These are phyloP conservation scores for Eucidaris tribuloides DNA, from an alignment of 35 echinoderm and acorn worm genomes.

Conservation along the genomic window DNA sequence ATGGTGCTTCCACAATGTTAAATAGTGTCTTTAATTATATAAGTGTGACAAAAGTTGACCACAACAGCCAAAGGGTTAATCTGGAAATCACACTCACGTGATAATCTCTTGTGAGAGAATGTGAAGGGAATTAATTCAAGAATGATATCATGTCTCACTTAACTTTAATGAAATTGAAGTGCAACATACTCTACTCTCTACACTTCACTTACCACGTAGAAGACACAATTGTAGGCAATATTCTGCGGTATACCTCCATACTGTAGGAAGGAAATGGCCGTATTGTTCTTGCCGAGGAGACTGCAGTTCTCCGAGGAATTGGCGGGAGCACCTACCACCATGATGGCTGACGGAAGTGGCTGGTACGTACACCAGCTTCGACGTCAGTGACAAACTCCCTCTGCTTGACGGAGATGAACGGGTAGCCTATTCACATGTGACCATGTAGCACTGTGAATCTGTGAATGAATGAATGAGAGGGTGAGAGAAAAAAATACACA, in stretches of 20 bases:
- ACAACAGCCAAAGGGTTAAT: neutral
- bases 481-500: no score
- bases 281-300: constrained; percentile 53
- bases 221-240: constrained; percentile 57
- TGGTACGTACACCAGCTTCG: no score
- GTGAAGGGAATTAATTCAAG: neutral
- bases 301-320: constrained; percentile 39
- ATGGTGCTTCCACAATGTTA: no score
- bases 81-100: neutral
- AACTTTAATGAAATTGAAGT: neutral
- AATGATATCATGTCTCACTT: neutral
- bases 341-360: no score
- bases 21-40: no score
- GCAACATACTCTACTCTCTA: neutral
- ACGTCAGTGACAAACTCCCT: no score
- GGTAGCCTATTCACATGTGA: no score
- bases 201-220: constrained; percentile 52
- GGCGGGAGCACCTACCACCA: no score
- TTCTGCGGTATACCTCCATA: constrained; percentile 71
- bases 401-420: no score
- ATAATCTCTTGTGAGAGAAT: neutral
- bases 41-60: no score
- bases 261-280: constrained; percentile 47
- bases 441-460: no score
- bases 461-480: no score